Percentiles rank a stretch among this genome's conserved stretches.
These are phyloP conservation scores for Drosophila dives DNA, from an alignment of 2,888 invertebrate genomes.

Conservation along the genomic window DNA sequence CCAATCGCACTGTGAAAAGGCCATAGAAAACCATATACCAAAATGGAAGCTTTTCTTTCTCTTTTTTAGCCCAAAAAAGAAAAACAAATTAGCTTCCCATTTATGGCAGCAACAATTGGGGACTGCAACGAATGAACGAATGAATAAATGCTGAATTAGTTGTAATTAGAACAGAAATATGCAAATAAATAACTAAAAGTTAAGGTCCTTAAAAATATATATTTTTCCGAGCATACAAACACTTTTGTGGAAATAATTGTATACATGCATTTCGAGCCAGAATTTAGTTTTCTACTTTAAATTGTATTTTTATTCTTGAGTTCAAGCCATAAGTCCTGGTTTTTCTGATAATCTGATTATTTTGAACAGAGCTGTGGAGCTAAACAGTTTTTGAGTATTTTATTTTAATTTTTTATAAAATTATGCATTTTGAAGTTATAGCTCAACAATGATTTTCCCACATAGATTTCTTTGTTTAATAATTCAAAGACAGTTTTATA, in stretches of 20 bases:
- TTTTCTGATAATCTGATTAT: neutral
- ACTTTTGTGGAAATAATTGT: neutral
- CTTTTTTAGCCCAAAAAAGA: constrained; percentile 2
- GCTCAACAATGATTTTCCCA: neutral
- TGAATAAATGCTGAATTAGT: constrained; percentile 28
- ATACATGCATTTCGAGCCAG: neutral
- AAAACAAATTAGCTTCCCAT: constrained; percentile 46
- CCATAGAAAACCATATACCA: constrained; percentile 36
- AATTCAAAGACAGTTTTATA: constrained; percentile 38
- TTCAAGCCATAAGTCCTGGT: neutral
- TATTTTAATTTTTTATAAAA: neutral
- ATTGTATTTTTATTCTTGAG: neutral
- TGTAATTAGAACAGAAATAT: neutral
- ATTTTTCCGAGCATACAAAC: too few species aligned
- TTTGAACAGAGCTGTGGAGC: neutral
- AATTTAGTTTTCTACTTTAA: neutral
- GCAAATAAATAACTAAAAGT: neutral
- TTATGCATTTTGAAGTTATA: neutral
- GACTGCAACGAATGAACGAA: constrained; percentile 28
- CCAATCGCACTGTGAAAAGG: constrained; percentile 53
- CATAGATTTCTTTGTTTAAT: constrained; percentile 16
- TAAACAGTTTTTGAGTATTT: neutral
- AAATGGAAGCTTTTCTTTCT: neutral
- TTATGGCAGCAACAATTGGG: constrained; percentile 26
- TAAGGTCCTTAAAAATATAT: too few species aligned